Evolutionary conservation across 64 coral and sea anemone species (phyloP), one percentile per base, ranked within the genome.

Genomic region (Montipora efflorescens): DNA sequence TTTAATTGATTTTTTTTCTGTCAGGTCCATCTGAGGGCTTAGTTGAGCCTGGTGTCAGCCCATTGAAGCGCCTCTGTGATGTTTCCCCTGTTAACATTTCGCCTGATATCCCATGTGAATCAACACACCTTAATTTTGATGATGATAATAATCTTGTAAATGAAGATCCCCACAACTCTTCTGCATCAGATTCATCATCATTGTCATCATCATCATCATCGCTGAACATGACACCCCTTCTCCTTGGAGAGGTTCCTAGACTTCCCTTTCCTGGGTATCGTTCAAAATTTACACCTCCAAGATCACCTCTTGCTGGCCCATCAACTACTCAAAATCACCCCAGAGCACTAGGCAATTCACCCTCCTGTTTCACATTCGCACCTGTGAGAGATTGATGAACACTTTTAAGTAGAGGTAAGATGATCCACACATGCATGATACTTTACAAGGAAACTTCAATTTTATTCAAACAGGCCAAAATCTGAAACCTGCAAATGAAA

Each of bases 301-400:
- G 96, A n/a, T 97, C 96, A 75, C 96, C 96, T 28, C 96, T 97
- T 71, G 96, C 92, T 58, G 96, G 96, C 20, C 96, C 96, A 89
- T 87, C 79, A 6, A 95, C 88, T 15, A 94, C 89, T 4, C 96
- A 97, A 48, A 93, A 92, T 48, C 87, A 77, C 20, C 49, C 96
- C 25, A 89, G 92, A 75, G 23, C 89, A 8, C 80, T 97, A 72
- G 83, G 76, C 3, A 95, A 67, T 59, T 87, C 93, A 1, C 84
- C 93, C 13, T 87, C 96, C 10, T 97, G 96, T 73, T 97, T 97
- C 76, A 97, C 96, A 1, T 97, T 97, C 64, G 89, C 96, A 58
- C 96, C 96, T 72, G 96, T 97, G 12, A 94, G 84, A 77, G 96
- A 97, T 87, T 97, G 90, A 97, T 78, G 20, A 48, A 58, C 11